phyloP scores from a whole-genome alignment of 1,140 invertebrate genomes.

The Tetramorium parvispinum region DNA sequence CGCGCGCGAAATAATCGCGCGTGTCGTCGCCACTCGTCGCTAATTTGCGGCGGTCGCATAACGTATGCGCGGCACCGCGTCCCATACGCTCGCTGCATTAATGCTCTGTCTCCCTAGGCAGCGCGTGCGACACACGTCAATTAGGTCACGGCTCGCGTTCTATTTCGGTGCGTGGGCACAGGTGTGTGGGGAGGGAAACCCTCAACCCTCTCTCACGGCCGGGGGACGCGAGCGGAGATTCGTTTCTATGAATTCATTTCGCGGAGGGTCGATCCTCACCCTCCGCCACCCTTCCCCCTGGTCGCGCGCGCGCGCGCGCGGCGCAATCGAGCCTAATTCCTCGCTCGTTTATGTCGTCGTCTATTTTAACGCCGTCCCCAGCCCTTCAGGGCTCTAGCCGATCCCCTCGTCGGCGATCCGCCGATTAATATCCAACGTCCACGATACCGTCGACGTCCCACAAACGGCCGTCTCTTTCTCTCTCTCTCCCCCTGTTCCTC shows the following conservation, averaged over 20 bases:
- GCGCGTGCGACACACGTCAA: slow-evolving; percentile 33
- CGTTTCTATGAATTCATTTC: slow-evolving; percentile 15
- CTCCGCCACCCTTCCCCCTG: neutral
- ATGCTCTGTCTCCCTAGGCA: neutral
- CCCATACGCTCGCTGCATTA: neutral
- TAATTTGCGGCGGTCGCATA: slow-evolving; percentile 25
- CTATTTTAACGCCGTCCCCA: slow-evolving; percentile 23
- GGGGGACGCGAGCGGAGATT: neutral
- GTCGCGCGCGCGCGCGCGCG: no score
- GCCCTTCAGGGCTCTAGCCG: neutral
- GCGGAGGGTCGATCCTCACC: neutral
- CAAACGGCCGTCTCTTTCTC: neutral
- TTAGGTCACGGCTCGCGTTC: slow-evolving; percentile 46
- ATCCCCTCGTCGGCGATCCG: neutral
- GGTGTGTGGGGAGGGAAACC: neutral
- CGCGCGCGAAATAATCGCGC: slow-evolving; percentile 13
- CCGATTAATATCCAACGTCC: slow-evolving; percentile 22
- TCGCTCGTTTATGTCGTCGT: neutral
- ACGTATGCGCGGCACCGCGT: slow-evolving; percentile 9
- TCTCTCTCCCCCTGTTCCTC: neutral
- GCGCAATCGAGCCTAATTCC: slow-evolving; percentile 21
- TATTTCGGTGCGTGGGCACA: slow-evolving; percentile 14
- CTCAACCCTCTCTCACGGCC: neutral
- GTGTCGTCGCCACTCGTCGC: neutral
- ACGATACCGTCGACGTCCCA: neutral